Conservation (phyloP, 2,797 vertebrate genomes). For the Crocidura indochinensis region DNA sequence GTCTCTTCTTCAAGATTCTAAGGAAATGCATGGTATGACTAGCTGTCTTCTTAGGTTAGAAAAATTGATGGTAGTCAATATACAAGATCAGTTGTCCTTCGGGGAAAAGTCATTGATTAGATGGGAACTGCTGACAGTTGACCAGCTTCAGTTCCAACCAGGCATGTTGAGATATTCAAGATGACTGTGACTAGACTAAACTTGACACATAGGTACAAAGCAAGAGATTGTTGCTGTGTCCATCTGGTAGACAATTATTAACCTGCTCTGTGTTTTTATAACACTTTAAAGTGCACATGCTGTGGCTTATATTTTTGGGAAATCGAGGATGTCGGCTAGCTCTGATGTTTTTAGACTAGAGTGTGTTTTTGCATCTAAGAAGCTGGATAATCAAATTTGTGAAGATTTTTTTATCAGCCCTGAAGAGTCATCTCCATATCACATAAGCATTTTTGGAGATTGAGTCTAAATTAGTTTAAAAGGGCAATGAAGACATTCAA, state of each 20-base stretch:
- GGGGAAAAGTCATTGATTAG: conserved; percentile 12
- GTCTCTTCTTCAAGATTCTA: background rate
- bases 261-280: background rate
- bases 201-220: background rate
- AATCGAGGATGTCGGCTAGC: background rate
- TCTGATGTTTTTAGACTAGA: conserved; percentile 7
- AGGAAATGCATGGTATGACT: background rate
- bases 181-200: background rate
- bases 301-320: conserved; percentile 35
- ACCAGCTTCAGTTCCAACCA: conserved; percentile 48
- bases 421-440: background rate
- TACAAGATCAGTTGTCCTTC: background rate
- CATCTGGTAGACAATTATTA: conserved; percentile 30
- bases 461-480: conserved; percentile 67
- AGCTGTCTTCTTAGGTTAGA: background rate
- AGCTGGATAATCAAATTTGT: conserved; percentile 62
- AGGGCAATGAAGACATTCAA: conserved; percentile 54
- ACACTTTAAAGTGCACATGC: background rate
- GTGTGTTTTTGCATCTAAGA: conserved; percentile 55
- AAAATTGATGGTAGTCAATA: background rate
- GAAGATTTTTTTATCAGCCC: conserved; percentile 70
- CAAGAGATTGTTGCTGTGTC: conserved; percentile 15
- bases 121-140: background rate
- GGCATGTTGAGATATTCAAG: conserved; percentile 26
- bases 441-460: conserved; percentile 60